These are phyloP conservation scores for Zapornia atra DNA, from an alignment of 2,113 vertebrate species.

Conservation along the genomic window DNA sequence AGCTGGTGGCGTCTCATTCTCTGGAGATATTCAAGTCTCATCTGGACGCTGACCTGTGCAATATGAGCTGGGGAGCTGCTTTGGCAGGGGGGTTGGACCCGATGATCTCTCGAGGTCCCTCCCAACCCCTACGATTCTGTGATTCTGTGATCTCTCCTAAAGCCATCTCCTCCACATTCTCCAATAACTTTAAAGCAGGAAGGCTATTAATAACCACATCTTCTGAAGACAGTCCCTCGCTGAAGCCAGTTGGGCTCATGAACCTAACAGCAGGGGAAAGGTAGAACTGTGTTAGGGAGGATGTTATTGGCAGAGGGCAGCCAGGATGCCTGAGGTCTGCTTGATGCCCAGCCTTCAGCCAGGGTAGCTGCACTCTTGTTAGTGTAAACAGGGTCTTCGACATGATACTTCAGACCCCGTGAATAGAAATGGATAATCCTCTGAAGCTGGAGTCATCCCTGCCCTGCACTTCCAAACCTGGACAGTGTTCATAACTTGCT, in stretches of 20 bases:
- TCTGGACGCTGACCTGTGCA: no score
- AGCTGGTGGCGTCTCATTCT: no score
- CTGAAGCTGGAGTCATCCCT: neutral
- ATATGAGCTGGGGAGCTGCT: no score
- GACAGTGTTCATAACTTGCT: neutral
- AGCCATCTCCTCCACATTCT: neutral
- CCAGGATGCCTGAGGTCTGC: neutral
- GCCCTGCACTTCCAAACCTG: neutral
- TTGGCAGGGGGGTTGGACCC: no score
- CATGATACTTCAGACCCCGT: neutral
- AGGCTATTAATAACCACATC: neutral
- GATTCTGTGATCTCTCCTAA: neutral
- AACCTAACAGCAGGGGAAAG: neutral
- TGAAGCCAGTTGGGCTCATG: neutral
- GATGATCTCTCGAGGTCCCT: no score
- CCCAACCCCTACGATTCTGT: no score
- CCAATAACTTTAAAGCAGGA: neutral
- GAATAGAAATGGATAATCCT: neutral
- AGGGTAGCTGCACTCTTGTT: neutral
- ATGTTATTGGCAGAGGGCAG: neutral
- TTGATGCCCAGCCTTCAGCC: neutral
- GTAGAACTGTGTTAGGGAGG: neutral
- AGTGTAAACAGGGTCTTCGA: neutral
- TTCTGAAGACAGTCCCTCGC: neutral
- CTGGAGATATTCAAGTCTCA: no score